Conservation (phyloP, 2,888 invertebrate species). For the Hedychridium roseum region DNA sequence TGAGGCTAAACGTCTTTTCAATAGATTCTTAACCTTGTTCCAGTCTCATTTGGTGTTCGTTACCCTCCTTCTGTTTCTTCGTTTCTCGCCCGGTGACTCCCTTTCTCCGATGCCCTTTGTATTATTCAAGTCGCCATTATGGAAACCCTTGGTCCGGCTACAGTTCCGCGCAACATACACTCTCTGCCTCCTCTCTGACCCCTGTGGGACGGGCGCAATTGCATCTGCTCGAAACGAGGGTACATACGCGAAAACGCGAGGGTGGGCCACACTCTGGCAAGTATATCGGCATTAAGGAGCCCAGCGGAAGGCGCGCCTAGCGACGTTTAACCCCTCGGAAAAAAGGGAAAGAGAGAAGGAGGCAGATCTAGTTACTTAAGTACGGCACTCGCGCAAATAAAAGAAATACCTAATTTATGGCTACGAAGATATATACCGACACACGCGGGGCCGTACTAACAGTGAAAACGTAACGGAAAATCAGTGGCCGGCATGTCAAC, state of each 20-base stretch:
- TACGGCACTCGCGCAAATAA: slow-evolving; percentile 39
- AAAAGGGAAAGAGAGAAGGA: too few relatives aligned
- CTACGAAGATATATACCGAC: slow-evolving; percentile 28
- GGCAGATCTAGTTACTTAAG: slow-evolving; percentile 45
- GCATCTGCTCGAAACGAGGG: slow-evolving; percentile 34
- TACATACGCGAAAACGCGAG: not conserved
- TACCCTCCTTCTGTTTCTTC: slow-evolving; percentile 3
- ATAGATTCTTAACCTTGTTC: too few relatives aligned
- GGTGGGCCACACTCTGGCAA: too few relatives aligned
- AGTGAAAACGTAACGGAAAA: too few relatives aligned
- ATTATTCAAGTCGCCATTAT: slow-evolving; percentile 48
- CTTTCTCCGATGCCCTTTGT: slow-evolving; percentile 20
- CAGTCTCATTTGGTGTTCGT: not conserved
- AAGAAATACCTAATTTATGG: slow-evolving; percentile 41
- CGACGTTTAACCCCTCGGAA: slow-evolving; percentile 38
- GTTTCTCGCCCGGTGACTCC: slow-evolving; percentile 18
- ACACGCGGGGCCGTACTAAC: too few relatives aligned
- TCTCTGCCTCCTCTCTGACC: slow-evolving; percentile 13
- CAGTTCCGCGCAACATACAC: slow-evolving; percentile 1
- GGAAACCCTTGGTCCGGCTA: slow-evolving; percentile 20
- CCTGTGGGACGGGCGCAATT: slow-evolving; percentile 48
- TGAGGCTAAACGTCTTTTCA: too few relatives aligned
- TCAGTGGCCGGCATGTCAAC: too few relatives aligned
- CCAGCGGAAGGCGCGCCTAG: not conserved
- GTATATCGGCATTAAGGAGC: too few relatives aligned